These are phyloP conservation scores for Ptychoptera albimana DNA, from an alignment of 2,888 invertebrate genomes.

Conservation along the genomic window DNA sequence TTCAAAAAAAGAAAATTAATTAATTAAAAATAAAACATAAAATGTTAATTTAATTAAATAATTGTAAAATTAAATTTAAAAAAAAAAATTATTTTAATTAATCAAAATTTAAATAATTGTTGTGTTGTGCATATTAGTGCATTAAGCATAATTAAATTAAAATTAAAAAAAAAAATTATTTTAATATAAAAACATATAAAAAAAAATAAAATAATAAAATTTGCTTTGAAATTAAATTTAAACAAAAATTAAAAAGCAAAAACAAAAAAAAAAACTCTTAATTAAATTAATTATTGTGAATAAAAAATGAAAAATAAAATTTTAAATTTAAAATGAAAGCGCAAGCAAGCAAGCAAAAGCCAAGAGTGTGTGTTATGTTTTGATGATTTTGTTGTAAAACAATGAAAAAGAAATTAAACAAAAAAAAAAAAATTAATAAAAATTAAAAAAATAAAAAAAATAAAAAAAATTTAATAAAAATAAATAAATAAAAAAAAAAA, in stretches of 20 bases:
- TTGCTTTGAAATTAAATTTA: constrained; percentile 2
- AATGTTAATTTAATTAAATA: background rate
- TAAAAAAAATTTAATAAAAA: background rate
- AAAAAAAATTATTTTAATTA: too few species aligned
- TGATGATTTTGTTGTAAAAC: background rate
- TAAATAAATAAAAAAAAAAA: too few species aligned
- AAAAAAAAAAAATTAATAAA: background rate
- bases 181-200: constrained; percentile 8
- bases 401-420: too few species aligned
- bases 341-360: too few species aligned
- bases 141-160: too few species aligned
- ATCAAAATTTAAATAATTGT: too few species aligned
- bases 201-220: constrained; percentile 7
- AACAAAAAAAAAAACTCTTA: constrained; percentile 8
- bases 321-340: background rate
- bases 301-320: constrained; percentile 9
- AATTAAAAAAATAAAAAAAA: background rate
- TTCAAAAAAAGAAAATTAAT: constrained; percentile 1
- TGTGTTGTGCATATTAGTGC: too few species aligned
- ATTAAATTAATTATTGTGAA: constrained; percentile 3
- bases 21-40: constrained; percentile 3
- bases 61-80: background rate
- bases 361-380: constrained; percentile 2
- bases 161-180: too few species aligned
- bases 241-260: constrained; percentile 10